A percentile compares a stretch with the other conserved stretches of the same genome.
phyloP scores from a whole-genome alignment of 2,113 vertebrate species.

The Paramormyrops kingsleyae region DNA sequence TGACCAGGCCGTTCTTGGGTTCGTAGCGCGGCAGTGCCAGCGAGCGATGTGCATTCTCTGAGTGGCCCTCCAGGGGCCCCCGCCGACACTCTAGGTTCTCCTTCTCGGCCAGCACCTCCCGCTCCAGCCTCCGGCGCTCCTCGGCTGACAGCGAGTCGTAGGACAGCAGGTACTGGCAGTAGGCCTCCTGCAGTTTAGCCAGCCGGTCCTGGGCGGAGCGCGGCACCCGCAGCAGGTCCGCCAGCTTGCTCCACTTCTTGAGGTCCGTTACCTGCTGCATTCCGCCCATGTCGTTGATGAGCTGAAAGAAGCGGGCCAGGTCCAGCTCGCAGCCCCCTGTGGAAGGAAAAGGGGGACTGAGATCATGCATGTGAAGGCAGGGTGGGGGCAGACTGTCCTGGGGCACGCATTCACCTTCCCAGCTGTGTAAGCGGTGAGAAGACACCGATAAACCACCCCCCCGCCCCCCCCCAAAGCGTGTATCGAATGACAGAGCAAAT shows the following conservation, averaged over 20 bases:
- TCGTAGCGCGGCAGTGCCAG: slow-evolving; percentile 88
- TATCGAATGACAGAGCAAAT: background rate
- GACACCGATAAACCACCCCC: background rate
- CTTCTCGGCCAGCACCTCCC: slow-evolving; percentile 89
- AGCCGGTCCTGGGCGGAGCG: slow-evolving; percentile 96
- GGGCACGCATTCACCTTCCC: background rate
- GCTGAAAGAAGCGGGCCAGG: slow-evolving; percentile 94
- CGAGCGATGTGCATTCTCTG: slow-evolving; percentile 68
- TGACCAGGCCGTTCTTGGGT: slow-evolving; percentile 70
- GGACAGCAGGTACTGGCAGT: slow-evolving; percentile 97
- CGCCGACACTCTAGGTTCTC: slow-evolving; percentile 82
- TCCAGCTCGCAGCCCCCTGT: slow-evolving; percentile 95
- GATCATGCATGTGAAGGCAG: background rate
- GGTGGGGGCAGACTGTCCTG: background rate
- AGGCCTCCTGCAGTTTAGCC: slow-evolving; percentile 97
- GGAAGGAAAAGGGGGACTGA: background rate
- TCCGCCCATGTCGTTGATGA: slow-evolving; percentile 98
- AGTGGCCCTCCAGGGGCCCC: slow-evolving; percentile 89
- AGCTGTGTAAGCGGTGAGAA: background rate
- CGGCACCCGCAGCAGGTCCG: slow-evolving; percentile 91
- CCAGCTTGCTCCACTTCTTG: slow-evolving; percentile 98
- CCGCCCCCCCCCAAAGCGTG: no score
- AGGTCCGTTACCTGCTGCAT: slow-evolving; percentile 99
- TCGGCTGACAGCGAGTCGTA: slow-evolving; percentile 85
- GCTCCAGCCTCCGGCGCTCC: slow-evolving; percentile 82